Evolutionary conservation across 2,113 vertebrate genomes (phyloP).

Genomic region (Seriola rivoliana): DNA sequence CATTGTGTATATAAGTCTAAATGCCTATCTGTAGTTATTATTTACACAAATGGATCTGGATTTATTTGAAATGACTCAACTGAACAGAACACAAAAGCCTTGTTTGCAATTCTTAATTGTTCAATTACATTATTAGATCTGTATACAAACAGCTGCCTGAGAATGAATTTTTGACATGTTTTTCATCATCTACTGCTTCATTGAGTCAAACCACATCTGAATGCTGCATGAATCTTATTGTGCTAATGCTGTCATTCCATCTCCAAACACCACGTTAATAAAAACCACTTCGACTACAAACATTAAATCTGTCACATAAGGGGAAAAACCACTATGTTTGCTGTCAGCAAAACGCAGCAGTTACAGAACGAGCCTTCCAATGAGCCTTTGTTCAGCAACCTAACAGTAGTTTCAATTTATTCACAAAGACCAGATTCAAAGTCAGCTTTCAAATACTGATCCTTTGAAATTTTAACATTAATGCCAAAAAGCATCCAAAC

Average conservation of each 20-base stretch:
- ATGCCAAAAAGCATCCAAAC: neutral
- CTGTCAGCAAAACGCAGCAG: neutral
- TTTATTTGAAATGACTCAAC: neutral
- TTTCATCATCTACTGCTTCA: neutral
- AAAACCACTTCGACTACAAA: conserved; percentile 10
- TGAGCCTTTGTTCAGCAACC: conserved; percentile 2
- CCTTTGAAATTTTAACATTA: neutral
- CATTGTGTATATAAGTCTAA: neutral
- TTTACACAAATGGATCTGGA: neutral
- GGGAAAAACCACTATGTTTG: neutral
- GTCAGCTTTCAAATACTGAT: neutral
- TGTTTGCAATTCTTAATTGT: neutral
- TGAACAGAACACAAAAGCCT: neutral
- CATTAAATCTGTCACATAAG: conserved; percentile 23
- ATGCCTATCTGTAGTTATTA: neutral
- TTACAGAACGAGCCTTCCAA: neutral
- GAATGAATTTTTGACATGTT: neutral
- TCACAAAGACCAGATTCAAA: conserved; percentile 5
- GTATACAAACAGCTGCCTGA: neutral
- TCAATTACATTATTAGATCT: neutral
- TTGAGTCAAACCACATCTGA: neutral
- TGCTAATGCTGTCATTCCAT: neutral
- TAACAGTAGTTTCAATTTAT: neutral
- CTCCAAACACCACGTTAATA: neutral
- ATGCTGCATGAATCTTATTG: neutral